phyloP scores from a whole-genome alignment of 2,888 invertebrate species.

The Rapana venosa region DNA sequence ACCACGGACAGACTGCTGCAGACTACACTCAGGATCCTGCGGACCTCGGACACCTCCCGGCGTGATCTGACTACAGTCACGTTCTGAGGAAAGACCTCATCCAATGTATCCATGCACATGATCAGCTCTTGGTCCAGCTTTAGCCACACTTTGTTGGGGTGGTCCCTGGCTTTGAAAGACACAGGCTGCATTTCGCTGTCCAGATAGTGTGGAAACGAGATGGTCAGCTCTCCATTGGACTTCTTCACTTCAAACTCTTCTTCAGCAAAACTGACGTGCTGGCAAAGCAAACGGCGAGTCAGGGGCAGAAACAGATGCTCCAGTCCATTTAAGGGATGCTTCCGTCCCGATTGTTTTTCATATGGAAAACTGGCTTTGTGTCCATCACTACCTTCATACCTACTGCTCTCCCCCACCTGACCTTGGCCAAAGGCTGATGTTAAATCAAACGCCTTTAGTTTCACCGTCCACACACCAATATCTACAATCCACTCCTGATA shows the following conservation, averaged over 20 bases:
- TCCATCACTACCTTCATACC: neutral
- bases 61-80: neutral
- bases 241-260: neutral
- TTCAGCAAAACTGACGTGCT: conserved; percentile 1
- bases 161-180: neutral
- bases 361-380: neutral
- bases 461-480: neutral
- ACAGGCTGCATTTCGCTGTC: neutral
- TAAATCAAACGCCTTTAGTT: neutral
- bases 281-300: conserved; percentile 24
- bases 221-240: neutral
- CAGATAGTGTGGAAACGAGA: neutral
- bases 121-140: neutral
- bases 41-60: neutral
- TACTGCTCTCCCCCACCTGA: neutral
- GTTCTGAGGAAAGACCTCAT: conserved; percentile 11
- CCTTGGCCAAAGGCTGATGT: neutral
- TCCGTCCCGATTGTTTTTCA: neutral
- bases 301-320: neutral
- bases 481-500: neutral
- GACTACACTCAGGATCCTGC: conserved; percentile 8
- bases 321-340: neutral
- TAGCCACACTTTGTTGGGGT: neutral
- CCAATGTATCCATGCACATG: neutral
- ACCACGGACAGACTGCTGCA: conserved; percentile 47